phyloP scores from a whole-genome alignment of 2,888 invertebrate species.

The Isotomurus palustris region DNA sequence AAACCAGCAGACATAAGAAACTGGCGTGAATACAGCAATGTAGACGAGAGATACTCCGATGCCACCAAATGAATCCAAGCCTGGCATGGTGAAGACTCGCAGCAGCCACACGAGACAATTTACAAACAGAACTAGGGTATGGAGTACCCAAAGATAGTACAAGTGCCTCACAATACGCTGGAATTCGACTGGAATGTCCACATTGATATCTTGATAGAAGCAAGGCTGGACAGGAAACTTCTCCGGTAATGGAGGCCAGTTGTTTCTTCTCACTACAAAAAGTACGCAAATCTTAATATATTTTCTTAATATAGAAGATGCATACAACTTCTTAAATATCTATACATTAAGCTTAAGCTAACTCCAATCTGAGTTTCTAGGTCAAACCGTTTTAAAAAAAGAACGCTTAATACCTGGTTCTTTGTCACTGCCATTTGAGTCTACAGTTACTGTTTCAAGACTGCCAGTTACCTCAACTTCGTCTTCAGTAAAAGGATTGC shows the following conservation, averaged over 20 bases:
- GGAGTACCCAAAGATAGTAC: conserved; percentile 96
- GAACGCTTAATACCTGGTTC: no score
- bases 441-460: no score
- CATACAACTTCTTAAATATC: no score
- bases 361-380: no score
- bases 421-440: no score
- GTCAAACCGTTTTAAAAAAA: not conserved
- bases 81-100: conserved; percentile 59
- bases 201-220: conserved; percentile 98
- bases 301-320: no score
- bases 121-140: conserved; percentile 74
- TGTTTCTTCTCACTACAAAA: conserved; percentile 69
- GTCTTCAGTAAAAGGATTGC: no score
- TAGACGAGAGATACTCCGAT: conserved; percentile 88
- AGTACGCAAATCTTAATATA: conserved; percentile 15
- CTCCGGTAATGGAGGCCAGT: conserved; percentile 96
- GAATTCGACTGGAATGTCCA: conserved; percentile 97
- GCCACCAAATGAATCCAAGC: conserved; percentile 58
- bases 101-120: conserved; percentile 84
- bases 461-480: no score
- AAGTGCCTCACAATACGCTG: conserved; percentile 91
- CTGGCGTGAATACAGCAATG: conserved; percentile 84
- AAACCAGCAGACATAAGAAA: conserved; percentile 98
- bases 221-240: conserved; percentile 93
- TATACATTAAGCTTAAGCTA: no score